These are phyloP conservation scores for Caretta caretta DNA, from an alignment of 2,113 vertebrate species.

Conservation along the genomic window DNA sequence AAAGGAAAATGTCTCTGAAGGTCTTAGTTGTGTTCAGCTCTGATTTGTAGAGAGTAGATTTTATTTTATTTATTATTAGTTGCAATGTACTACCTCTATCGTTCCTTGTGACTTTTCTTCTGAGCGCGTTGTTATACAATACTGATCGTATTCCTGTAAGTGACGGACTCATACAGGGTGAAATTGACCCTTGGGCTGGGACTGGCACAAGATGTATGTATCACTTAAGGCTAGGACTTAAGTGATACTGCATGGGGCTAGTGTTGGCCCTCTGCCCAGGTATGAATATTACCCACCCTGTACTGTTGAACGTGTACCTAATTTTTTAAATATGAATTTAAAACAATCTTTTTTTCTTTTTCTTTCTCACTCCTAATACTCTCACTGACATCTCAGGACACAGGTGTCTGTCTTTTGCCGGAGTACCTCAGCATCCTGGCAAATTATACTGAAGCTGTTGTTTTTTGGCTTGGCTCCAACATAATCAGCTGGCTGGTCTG, in stretches of 20 bases:
- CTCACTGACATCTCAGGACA: not conserved
- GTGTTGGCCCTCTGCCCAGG: not conserved
- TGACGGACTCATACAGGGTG: not conserved
- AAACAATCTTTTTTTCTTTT: not conserved
- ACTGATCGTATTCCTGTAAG: not conserved
- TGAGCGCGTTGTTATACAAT: not conserved
- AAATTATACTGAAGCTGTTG: not conserved
- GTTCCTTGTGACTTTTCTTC: not conserved
- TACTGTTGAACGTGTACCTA: not conserved
- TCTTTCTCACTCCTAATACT: not conserved
- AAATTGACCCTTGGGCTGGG: not conserved
- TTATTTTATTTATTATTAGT: not conserved
- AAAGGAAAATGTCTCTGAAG: not conserved
- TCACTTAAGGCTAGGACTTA: not conserved
- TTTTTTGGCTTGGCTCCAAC: not conserved
- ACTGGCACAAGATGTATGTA: not conserved
- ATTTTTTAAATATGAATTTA: not conserved
- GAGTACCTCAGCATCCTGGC: not conserved
- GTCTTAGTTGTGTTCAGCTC: not conserved
- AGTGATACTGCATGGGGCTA: not conserved
- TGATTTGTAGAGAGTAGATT: not conserved
- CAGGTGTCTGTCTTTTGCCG: not conserved
- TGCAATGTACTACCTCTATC: not conserved
- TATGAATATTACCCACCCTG: not conserved
- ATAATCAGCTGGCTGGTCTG: not conserved